Base-by-base conservation (phyloP, 2,113 vertebrate genomes). In the Accipiter cooperii region DNA sequence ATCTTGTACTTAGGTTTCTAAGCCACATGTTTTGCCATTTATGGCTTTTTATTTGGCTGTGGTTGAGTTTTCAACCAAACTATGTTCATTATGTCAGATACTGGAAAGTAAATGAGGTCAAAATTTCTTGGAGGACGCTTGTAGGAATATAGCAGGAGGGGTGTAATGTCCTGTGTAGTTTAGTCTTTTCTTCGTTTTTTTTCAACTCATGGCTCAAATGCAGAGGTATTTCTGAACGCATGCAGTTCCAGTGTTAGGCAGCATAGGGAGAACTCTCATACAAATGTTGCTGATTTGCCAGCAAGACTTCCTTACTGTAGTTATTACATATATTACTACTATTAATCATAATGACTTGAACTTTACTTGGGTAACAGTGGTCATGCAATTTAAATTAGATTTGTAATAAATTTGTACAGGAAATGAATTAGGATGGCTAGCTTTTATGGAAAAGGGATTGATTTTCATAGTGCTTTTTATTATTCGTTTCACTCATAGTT, bases 321-420 rank as follows among this genome's bases (percentile, higher is more conserved):
- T 61, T 52, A 38, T 55, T 68, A 25, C 12, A 24, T 33, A 34
- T 52, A 58, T 70, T 92, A 16, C 9, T 82, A 9, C 13, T 75
- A 47, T 87, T 82, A 76, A 24, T 71, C 16, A 18, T n/a, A 55
- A 31, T n/a, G 75, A 40, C 13, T 73, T 74, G 31, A 89, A 85
- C 28, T 78, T 63, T 34, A 34, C 28, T 87, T 70, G 7, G 58
- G 20, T 60, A 60, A 31, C 16, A 47, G 9, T 65, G 17, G n/a
- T 88, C 75, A 55, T 38, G 69, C 65, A 65, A 87, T 87, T 82
- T 94, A 94, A 95, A 89, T 95, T 64, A 96, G 38, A 71, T 42
- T 92, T 87, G 28, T 75, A 95, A 92, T 96, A 80, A 93, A 94
- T 77, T 92, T 94, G 31, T 95, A 51, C 17, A 77, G 81, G 55